Base-by-base conservation (phyloP, 2,113 vertebrate species). In the Platanista minor region DNA sequence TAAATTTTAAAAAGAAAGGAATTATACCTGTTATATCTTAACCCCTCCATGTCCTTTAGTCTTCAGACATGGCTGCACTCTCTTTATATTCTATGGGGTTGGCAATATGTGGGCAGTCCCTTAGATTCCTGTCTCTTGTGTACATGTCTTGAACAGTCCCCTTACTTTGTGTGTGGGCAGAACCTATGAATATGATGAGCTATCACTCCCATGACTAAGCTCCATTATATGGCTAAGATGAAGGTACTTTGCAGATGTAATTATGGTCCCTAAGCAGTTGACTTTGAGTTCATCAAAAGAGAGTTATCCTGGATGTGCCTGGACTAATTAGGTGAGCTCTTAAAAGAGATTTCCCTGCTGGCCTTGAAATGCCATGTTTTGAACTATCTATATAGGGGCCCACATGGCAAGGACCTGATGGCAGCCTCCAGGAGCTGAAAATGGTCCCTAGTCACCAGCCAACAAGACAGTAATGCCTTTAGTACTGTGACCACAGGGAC, bases 221-320 rank as follows among this genome's bases (percentile, higher is more conserved):
- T 83, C 71, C 71, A 92, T n/a, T 52, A 72, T 59, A 43, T 25
- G 54, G 39, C n/a, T 67, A 92, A 92, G 17, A 43, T 41, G 12
- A 89, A 61, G 41, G 43, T 67, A 49, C 62, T 71, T 33, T 95
- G 33, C 43, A 91, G 52, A 33, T 33, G 69, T 69, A 88, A 92
- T 46, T 61, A 94, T 61, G 64, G 49, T 74, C 77, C 41, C 49
- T 81, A 85, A 81, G 49, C 64, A 81, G 49, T 18, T 67, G 46
- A 67, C 80, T 86, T 67, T 54, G 39, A 77, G 54, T 66, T 95
- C 36, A 85, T 59, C 29, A 46, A 89, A 88, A 88, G 17, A 18
- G 33, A 92, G 31, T 72, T 92, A 59, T 84, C n/a, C 57, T 75
- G 41, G 49, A 41, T 52, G 10, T 75, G 9, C 59, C 66, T 43